phyloP scores from a whole-genome alignment of 2,113 vertebrate genomes.

The Columbina picui region DNA sequence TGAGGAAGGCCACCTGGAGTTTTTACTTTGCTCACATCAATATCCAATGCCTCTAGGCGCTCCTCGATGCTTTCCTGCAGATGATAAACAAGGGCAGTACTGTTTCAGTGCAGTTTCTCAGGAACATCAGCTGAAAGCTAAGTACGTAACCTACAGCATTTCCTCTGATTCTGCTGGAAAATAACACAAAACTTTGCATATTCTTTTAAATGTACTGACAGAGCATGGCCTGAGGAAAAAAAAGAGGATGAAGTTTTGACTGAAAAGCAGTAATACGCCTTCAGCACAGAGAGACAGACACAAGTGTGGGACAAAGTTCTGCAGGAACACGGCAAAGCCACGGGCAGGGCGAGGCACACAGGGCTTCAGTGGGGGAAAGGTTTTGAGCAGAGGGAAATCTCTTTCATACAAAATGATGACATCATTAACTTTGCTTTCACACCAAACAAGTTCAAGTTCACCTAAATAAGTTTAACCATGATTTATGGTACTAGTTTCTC shows the following conservation, averaged over 20 bases:
- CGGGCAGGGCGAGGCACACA: not conserved
- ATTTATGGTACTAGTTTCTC: not conserved
- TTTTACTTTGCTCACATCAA: constrained; percentile 77
- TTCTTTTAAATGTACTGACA: not conserved
- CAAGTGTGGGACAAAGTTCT: not conserved
- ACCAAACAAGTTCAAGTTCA: not conserved
- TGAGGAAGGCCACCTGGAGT: constrained; percentile 81
- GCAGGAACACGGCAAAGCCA: not conserved
- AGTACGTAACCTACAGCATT: not conserved
- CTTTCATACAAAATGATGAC: not conserved
- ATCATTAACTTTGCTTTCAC: not conserved
- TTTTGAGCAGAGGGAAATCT: not conserved
- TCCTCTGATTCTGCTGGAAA: not conserved
- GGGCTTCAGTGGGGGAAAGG: not conserved
- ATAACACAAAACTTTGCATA: not conserved
- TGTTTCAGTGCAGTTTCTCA: not conserved
- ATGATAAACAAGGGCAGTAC: not conserved
- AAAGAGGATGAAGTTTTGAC: not conserved
- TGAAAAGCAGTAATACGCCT: not conserved
- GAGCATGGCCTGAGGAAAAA: not conserved
- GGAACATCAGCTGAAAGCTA: not conserved
- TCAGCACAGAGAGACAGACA: not conserved
- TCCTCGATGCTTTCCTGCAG: constrained; percentile 90
- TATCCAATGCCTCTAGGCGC: constrained; percentile 87
- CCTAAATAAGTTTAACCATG: fast-evolving